Evolutionary conservation across 1,140 invertebrate genomes (phyloP).

Genomic region (Nilaparvata lugens): DNA sequence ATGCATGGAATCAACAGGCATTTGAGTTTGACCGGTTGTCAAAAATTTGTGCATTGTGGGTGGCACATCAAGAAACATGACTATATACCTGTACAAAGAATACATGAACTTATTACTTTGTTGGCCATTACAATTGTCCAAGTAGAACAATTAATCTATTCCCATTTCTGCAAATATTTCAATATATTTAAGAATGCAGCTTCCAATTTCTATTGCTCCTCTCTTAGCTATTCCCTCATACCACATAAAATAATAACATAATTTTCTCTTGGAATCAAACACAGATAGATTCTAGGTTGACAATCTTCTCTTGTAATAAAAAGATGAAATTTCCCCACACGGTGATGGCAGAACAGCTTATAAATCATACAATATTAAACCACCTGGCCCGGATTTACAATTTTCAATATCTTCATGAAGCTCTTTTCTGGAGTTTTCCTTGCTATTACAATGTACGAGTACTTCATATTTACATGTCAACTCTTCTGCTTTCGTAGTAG

Average conservation of each 20-base stretch:
- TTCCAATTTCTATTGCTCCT: not conserved
- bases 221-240: not conserved
- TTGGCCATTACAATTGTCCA: too few species aligned
- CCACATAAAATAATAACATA: not conserved
- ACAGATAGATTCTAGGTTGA: not conserved
- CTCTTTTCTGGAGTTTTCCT: not conserved
- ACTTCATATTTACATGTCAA: not conserved
- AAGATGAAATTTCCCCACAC: not conserved
- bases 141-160: too few species aligned
- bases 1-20: too few species aligned
- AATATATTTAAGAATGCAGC: too few species aligned
- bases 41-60: too few species aligned
- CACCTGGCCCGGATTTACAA: not conserved
- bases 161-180: too few species aligned
- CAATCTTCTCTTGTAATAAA: not conserved
- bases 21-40: too few species aligned
- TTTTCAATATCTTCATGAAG: not conserved
- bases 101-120: too few species aligned
- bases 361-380: not conserved
- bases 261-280: not conserved
- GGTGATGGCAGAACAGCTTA: not conserved
- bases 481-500: not conserved
- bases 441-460: not conserved
- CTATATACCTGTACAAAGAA: too few species aligned
- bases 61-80: too few species aligned